Base-by-base conservation (phyloP, 2,113 vertebrate genomes). In the Neogobius melanostomus region DNA sequence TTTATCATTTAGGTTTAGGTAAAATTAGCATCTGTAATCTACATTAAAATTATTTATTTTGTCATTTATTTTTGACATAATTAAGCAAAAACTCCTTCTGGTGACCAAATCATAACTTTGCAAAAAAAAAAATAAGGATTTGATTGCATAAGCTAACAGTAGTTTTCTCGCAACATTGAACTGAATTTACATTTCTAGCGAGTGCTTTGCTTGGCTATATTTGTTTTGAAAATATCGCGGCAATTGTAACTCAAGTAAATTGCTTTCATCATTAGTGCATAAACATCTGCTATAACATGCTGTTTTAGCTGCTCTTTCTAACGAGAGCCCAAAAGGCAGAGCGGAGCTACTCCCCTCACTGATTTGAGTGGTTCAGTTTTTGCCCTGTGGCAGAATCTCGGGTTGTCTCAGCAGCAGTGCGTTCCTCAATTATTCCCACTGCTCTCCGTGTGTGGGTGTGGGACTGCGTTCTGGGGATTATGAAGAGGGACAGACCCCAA, bases 381-480 rank as follows among this genome's bases (percentile, higher is more conserved):
- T 53, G 66, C 77, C 80, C 80, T 28, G 71, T 79, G 70, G 82
- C 88, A 77, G 64, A 78, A 81, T 85, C 74, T 61, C 76, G 68
- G 66, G 11, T 83, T 83, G 71, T 73, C 80, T 80, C 50, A 54
- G 77, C 47, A 69, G 67, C 76, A 43, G 28, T 66, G 69, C 85
- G 76, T 77, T 80, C 64, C 68, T 84, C 71, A 82, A 71, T 85
- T 77, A 82, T 87, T 80, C 57, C 68, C 73, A 51, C 8, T 71
- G 70, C 50, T 79, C 65, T 62, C 71, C 51, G 51, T 80, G 64
- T 81, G 64, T 83, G 80, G 69, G 67, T 79, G 82, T 85, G 79
- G 77, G 77, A 79, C 80, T 85, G 81, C 57, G 79, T 74, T 81
- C 74, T 79, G 79, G 64, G 84, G 87, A 88, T 90, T 88, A 90